Conservation (phyloP, 2,888 invertebrate species). For the Ditula angustiorana region DNA sequence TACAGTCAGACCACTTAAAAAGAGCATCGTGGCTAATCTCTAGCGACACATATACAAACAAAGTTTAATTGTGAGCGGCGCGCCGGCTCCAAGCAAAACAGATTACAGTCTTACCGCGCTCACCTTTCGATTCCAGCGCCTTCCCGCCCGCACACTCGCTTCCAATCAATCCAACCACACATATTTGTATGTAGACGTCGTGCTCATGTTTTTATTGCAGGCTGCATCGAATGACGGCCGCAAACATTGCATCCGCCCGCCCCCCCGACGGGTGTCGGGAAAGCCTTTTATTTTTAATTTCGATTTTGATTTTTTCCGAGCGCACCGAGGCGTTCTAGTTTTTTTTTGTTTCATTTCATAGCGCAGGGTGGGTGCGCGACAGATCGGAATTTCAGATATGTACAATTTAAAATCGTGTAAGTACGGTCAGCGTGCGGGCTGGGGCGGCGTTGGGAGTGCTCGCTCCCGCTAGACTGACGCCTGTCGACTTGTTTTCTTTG, state of each 20-base stretch:
- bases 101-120: conserved; percentile 84
- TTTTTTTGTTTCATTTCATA: conserved; percentile 86
- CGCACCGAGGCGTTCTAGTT: conserved; percentile 77
- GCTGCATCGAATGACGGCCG: conserved; percentile 83
- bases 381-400: conserved; percentile 86
- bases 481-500: conserved; percentile 84
- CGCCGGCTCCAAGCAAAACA: conserved; percentile 76
- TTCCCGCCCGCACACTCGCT: conserved; percentile 79
- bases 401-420: conserved; percentile 86
- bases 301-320: conserved; percentile 84
- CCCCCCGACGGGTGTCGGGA: conserved; percentile 65
- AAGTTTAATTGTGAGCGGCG: conserved; percentile 83
- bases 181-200: conserved; percentile 81
- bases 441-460: conserved; percentile 56
- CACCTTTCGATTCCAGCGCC: conserved; percentile 80
- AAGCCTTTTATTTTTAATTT: conserved; percentile 84
- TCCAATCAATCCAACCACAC: conserved; percentile 83
- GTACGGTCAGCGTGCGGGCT: conserved; percentile 76
- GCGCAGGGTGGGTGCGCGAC: conserved; percentile 84
- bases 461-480: conserved; percentile 81
- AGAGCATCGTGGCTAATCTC: conserved; percentile 84
- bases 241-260: conserved; percentile 82
- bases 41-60: conserved; percentile 84
- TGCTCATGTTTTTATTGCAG: conserved; percentile 81
- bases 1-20: conserved; percentile 81